These are phyloP conservation scores for Cladorhizidae sp. DNA, from an alignment of 37 sponge, comb jelly and placozoan species.

Conservation along the genomic window DNA sequence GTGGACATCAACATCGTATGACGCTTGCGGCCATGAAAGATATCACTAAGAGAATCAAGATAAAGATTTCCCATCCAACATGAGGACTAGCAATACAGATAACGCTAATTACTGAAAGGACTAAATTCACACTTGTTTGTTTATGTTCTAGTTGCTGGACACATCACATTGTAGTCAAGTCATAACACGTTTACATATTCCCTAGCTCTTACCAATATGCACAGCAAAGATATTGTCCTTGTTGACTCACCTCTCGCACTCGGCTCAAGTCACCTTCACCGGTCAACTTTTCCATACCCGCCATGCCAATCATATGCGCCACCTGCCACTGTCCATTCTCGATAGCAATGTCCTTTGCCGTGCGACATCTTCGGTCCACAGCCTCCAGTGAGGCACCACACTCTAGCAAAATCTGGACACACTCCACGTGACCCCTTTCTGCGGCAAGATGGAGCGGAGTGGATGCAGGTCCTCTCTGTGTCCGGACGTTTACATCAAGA, in stretches of 20 bases:
- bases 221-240: no score
- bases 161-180: no score
- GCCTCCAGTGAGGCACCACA: constrained; percentile 49
- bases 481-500: constrained; percentile 37
- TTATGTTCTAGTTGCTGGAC: no score
- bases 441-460: constrained; percentile 69
- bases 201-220: no score
- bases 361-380: constrained; percentile 47
- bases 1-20: no score
- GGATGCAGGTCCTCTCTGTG: constrained; percentile 45
- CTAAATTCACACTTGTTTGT: no score
- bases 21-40: no score
- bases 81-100: no score
- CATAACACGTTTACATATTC: no score
- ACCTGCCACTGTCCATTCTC: constrained; percentile 46
- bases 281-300: constrained; percentile 6
- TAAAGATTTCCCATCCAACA: no score
- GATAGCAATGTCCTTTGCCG: constrained; percentile 40
- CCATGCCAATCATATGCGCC: constrained; percentile 20
- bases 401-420: constrained; percentile 44
- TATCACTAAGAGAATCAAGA: no score
- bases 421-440: constrained; percentile 50
- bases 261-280: constrained; percentile 5
- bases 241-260: constrained; percentile 20
- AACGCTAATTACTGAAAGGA: no score